Conservation (phyloP, 2,797 vertebrate genomes). For the Trichosurus vulpecula region DNA sequence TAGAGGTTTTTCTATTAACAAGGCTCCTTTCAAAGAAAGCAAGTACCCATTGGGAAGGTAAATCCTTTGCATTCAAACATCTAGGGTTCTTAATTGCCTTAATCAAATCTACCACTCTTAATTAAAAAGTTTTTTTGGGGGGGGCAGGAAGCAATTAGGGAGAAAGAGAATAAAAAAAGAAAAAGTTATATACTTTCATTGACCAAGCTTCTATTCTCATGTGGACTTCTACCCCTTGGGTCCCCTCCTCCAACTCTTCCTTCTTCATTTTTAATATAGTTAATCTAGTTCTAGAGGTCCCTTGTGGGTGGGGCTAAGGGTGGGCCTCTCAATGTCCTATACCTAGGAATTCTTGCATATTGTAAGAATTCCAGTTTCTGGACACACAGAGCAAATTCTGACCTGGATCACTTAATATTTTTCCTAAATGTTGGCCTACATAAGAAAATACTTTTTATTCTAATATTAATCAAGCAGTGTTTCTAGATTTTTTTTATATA, state of each 20-base stretch:
- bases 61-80: neutral
- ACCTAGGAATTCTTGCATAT: neutral
- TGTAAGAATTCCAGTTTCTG: conserved; percentile 1
- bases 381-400: neutral
- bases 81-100: neutral
- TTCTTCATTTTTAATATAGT: neutral
- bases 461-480: neutral
- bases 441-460: neutral
- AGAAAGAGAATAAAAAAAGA: neutral
- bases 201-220: neutral
- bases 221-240: neutral
- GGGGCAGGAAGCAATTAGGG: neutral
- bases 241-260: neutral
- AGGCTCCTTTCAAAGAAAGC: neutral
- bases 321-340: neutral
- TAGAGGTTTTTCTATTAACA: neutral
- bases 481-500: conserved; percentile 11
- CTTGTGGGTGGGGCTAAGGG: neutral
- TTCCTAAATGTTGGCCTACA: neutral
- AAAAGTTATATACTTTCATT: neutral
- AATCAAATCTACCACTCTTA: neutral
- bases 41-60: neutral
- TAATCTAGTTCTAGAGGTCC: neutral
- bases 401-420: neutral
- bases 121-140: neutral